Evolutionary conservation across 1,140 invertebrate genomes (phyloP), one percentile per base, ranked within the genome.

Genomic region (Papilio xuthus): DNA sequence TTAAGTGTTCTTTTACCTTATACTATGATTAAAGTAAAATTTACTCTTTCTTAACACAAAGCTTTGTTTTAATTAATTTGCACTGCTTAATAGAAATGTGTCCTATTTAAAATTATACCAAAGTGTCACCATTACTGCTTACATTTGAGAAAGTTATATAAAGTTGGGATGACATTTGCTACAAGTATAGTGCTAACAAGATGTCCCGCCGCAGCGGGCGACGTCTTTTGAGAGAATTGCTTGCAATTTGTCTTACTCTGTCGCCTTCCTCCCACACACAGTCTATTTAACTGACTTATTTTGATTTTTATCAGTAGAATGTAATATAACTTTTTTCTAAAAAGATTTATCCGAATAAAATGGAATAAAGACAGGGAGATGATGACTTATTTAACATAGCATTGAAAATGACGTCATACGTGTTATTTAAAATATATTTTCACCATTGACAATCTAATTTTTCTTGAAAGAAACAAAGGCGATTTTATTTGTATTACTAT

Each of bases 241-340:
- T 67, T 67, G 60, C 60, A 67, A 67, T 67, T 67, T 67, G 60
- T 67, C 60, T 67, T 67, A 18, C 60, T 67, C 26, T 32, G 26
- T 67, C 26, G 12, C 60, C 20, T 60, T 60, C 20, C 56, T 67
- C 23, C 13, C 23, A 67, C 60, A 50, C 13, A 67, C 60, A 67
- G 60, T 67, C 23, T 26, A 67, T 67, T 67, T 4, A 56, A 56
- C 53, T 67, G 28, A 15, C 13, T 28, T 15, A 26, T 28, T 32
- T 67, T 67, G 60, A 67, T 67, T 67, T 67, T 67, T 67, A 67
- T 67, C 23, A 15, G 6, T 15, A 28, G 26, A 1, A 67, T 67
- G 23, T 13, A 15, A 67, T 15, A 23, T 37, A 37, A 37, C 32
- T 44, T 44, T 44, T 53, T 53, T 53, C 18, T 53, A 9, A 53